Conservation (phyloP, 2,888 invertebrate species). For the Odiellus spinosus region DNA sequence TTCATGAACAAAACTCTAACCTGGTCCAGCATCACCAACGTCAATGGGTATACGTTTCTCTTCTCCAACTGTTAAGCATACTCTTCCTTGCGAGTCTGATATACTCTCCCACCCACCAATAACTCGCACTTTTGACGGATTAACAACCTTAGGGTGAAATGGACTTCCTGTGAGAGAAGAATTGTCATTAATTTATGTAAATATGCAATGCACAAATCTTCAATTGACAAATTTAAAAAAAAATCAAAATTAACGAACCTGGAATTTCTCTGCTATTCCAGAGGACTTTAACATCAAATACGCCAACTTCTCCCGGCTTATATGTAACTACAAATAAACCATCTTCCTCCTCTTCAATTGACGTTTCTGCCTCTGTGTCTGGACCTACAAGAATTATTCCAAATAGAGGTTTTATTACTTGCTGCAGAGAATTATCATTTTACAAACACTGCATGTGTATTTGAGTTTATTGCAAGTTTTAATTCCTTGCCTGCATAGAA, state of each 20-base stretch:
- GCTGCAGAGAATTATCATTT: too few species aligned
- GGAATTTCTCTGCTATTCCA: slow-evolving; percentile 39
- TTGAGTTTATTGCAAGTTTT: too few species aligned
- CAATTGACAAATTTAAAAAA: too few species aligned
- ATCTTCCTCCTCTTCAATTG: slow-evolving; percentile 33
- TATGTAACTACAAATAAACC: slow-evolving; percentile 80
- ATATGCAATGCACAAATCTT: neutral
- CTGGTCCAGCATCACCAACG: slow-evolving; percentile 75
- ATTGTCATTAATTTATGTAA: too few species aligned
- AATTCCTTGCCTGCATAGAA: too few species aligned
- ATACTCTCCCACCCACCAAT: slow-evolving; percentile 78
- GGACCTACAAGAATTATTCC: slow-evolving; percentile 34
- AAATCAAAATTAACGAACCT: slow-evolving; percentile 24
- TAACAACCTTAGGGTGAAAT: slow-evolving; percentile 61
- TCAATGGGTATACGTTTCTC: slow-evolving; percentile 55
- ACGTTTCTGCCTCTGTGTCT: slow-evolving; percentile 40
- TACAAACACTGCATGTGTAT: too few species aligned
- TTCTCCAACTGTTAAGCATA: slow-evolving; percentile 34
- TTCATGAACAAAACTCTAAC: too few species aligned
- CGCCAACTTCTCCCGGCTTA: slow-evolving; percentile 75
- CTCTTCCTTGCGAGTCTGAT: slow-evolving; percentile 45
- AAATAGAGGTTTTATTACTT: neutral
- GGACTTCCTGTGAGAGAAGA: slow-evolving; percentile 48
- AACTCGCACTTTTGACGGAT: slow-evolving; percentile 50
- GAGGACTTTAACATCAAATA: slow-evolving; percentile 71